These are phyloP conservation scores for Actinostola sp. DNA, from an alignment of 92 coral and sea anemone genomes.

Conservation along the genomic window DNA sequence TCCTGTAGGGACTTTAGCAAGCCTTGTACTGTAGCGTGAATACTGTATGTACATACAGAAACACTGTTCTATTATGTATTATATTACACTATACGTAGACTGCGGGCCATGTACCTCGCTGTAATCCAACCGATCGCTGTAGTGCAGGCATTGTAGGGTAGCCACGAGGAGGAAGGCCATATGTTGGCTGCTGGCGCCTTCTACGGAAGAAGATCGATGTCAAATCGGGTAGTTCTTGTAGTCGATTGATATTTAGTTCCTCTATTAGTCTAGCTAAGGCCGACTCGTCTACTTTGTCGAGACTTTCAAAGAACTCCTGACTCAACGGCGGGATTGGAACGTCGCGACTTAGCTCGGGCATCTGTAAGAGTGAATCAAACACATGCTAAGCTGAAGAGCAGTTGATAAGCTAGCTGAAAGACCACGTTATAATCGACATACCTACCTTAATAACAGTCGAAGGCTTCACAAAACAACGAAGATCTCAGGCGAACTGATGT, in stretches of 20 bases:
- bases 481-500: background rate
- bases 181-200: conserved; percentile 45
- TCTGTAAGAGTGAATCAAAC: conserved; percentile 25
- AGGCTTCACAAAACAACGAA: background rate
- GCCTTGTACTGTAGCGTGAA: too few relatives aligned
- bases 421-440: background rate
- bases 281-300: conserved; percentile 93
- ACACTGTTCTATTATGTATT: background rate
- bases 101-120: conserved; percentile 9
- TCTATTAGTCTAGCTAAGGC: conserved; percentile 81
- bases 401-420: too few relatives aligned
- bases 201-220: conserved; percentile 74
- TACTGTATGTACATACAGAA: background rate
- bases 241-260: conserved; percentile 78
- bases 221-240: conserved; percentile 94
- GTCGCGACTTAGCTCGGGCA: conserved; percentile 89
- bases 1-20: too few relatives aligned
- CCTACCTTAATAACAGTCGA: background rate
- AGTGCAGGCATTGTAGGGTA: conserved; percentile 7
- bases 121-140: background rate
- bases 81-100: conserved; percentile 3
- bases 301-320: conserved; percentile 91
- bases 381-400: background rate
- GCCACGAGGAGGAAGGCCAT: conserved; percentile 1
- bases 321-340: conserved; percentile 71